Evolutionary conservation across 1,140 invertebrate species (phyloP).

Genomic region (Neodiprion lecontei): DNA sequence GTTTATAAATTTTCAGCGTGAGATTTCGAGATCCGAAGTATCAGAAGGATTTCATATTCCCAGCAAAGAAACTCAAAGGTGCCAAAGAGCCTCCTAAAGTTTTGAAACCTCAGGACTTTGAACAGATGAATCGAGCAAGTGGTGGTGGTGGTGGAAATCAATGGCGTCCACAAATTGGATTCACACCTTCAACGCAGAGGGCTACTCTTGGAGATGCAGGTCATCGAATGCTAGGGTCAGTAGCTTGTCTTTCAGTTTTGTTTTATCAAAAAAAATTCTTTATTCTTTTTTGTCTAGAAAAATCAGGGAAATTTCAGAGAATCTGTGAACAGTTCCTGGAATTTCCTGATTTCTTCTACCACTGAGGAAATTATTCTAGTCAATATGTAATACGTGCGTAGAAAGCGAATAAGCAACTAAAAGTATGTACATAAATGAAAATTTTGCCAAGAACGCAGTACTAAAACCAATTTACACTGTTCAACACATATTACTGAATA

Average conservation of each 20-base stretch:
- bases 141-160: slow-evolving; percentile 62
- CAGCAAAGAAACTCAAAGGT: slow-evolving; percentile 73
- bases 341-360: neutral
- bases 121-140: slow-evolving; percentile 68
- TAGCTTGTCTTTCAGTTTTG: slow-evolving; percentile 9
- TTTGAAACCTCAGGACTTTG: slow-evolving; percentile 81
- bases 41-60: slow-evolving; percentile 77
- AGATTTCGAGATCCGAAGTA: slow-evolving; percentile 85
- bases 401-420: too few species aligned
- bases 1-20: slow-evolving; percentile 68
- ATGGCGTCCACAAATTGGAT: slow-evolving; percentile 78
- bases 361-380: too few species aligned
- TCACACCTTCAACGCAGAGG: slow-evolving; percentile 68
- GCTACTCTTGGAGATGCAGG: slow-evolving; percentile 71
- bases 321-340: too few species aligned
- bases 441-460: too few species aligned
- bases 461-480: too few species aligned
- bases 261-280: neutral
- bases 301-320: neutral
- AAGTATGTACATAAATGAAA: too few species aligned
- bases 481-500: too few species aligned
- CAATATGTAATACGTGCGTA: too few species aligned
- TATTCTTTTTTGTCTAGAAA: slow-evolving; percentile 1
- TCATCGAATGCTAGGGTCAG: slow-evolving; percentile 70
- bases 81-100: slow-evolving; percentile 76